These are phyloP conservation scores for Podotricha telesiphe DNA, from an alignment of 2,888 invertebrate genomes.

Conservation along the genomic window DNA sequence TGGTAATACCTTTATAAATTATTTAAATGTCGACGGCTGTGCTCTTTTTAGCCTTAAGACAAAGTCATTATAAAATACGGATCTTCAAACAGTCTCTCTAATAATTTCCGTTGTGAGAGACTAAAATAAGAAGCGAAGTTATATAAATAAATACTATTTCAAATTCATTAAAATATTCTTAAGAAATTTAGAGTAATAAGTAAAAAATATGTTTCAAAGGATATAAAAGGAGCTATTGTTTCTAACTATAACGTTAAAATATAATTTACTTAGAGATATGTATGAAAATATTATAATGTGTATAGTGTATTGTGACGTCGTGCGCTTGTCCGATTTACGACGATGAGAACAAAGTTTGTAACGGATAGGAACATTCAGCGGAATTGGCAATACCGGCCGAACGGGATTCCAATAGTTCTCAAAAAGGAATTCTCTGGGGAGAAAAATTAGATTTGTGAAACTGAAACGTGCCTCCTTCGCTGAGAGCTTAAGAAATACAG, in stretches of 20 bases:
- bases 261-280: background rate
- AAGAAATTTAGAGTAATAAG: constrained; percentile 18
- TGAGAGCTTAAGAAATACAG: constrained; percentile 46
- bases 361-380: constrained; percentile 55
- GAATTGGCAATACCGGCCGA: constrained; percentile 71
- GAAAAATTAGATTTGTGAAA: constrained; percentile 80
- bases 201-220: constrained; percentile 13
- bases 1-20: background rate
- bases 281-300: constrained; percentile 43
- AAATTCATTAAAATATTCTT: constrained; percentile 30
- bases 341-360: constrained; percentile 49
- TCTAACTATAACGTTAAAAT: background rate
- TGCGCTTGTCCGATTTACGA: constrained; percentile 41
- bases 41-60: constrained; percentile 29
- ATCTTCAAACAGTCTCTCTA: constrained; percentile 38
- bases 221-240: constrained; percentile 8
- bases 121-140: constrained; percentile 33
- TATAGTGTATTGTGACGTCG: constrained; percentile 42
- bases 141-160: constrained; percentile 37
- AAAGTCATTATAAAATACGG: constrained; percentile 36
- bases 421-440: constrained; percentile 70
- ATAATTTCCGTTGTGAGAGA: constrained; percentile 43
- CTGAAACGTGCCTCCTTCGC: constrained; percentile 65
- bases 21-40: constrained; percentile 14
- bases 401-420: constrained; percentile 65